These are phyloP conservation scores for Nymphalis c-album DNA, from an alignment of 2,888 invertebrate genomes.

Conservation along the genomic window DNA sequence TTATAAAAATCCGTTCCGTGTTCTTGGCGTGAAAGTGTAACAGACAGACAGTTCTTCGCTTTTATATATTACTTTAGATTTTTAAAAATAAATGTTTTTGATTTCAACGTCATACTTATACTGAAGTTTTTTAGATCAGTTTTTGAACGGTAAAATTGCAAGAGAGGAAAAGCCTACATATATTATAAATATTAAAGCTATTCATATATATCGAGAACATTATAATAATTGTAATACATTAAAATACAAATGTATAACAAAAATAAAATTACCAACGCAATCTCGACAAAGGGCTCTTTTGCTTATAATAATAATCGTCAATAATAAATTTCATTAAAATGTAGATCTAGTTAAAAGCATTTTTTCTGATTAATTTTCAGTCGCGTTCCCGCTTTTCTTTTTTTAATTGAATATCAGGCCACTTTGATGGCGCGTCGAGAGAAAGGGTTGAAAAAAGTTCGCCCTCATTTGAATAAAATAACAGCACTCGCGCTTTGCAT, in stretches of 20 bases:
- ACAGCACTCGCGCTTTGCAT: conserved; percentile 82
- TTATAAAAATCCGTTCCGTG: too few species aligned
- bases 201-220: not conserved
- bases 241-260: conserved; percentile 22
- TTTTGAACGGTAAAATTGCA: too few species aligned
- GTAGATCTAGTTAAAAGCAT: conserved; percentile 82
- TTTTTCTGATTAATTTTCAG: conserved; percentile 82
- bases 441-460: conserved; percentile 79
- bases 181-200: not conserved
- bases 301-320: conserved; percentile 78
- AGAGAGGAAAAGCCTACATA: too few species aligned
- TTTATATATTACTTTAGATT: too few species aligned
- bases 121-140: too few species aligned
- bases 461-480: conserved; percentile 82
- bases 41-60: too few species aligned
- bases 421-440: conserved; percentile 79
- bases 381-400: conserved; percentile 77
- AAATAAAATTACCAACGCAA: conserved; percentile 59
- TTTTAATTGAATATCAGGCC: conserved; percentile 82
- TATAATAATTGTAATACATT: not conserved
- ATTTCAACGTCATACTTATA: too few species aligned
- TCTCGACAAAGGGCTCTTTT: conserved; percentile 65
- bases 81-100: too few species aligned
- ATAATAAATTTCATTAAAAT: conserved; percentile 82
- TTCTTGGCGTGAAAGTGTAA: too few species aligned